These are phyloP conservation scores for Nysson spinosus DNA, from an alignment of 2,888 invertebrate species.

Conservation along the genomic window DNA sequence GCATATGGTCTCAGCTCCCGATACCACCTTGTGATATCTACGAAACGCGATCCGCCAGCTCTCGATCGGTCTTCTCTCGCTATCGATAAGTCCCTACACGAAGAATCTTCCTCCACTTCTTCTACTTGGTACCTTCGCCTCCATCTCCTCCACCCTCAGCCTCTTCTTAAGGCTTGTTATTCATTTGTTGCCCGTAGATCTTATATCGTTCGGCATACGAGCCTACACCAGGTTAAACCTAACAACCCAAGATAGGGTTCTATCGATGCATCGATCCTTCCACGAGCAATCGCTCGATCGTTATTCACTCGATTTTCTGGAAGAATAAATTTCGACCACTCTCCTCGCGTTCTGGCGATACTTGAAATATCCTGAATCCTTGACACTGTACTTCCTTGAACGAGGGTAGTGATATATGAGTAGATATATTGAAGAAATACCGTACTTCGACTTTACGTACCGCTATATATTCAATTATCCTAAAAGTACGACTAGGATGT, in stretches of 20 bases:
- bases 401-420: neutral
- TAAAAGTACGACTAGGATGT: conserved; percentile 13
- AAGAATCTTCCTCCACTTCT: conserved; percentile 48
- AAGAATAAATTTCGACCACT: conserved; percentile 25
- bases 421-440: neutral
- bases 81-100: conserved; percentile 52
- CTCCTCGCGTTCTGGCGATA: neutral
- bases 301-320: conserved; percentile 12
- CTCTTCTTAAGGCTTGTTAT: conserved; percentile 48
- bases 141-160: conserved; percentile 16
- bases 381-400: neutral
- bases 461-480: conserved; percentile 26
- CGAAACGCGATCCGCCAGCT: conserved; percentile 40
- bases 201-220: conserved; percentile 37
- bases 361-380: neutral
- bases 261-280: conserved; percentile 42
- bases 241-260: conserved; percentile 30
- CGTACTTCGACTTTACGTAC: neutral
- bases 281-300: conserved; percentile 33
- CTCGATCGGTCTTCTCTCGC: conserved; percentile 47
- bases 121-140: conserved; percentile 12
- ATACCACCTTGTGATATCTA: conserved; percentile 48
- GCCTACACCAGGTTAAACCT: conserved; percentile 42
- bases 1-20: conserved; percentile 51
- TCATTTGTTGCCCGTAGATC: conserved; percentile 60